Percentiles rank a stretch among this genome's conserved stretches.
Evolutionary conservation across 2,113 vertebrate genomes (phyloP).

Genomic region (Epinephelus cyanopodus): DNA sequence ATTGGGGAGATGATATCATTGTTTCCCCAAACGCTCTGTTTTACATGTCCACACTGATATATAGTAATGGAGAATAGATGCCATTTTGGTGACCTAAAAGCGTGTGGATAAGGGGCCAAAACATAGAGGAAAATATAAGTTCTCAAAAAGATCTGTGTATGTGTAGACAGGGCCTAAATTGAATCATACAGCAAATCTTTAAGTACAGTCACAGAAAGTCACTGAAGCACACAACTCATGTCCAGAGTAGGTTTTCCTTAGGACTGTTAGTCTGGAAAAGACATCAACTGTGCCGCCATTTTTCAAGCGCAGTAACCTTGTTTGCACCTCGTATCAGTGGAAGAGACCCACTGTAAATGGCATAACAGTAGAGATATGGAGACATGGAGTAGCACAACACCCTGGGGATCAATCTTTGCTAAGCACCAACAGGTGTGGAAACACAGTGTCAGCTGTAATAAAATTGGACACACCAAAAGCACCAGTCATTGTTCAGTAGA

Average conservation of each 20-base stretch:
- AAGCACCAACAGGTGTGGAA: not conserved
- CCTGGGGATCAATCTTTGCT: not conserved
- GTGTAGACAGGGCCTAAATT: not conserved
- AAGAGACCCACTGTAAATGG: not conserved
- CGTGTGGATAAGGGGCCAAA: too few relatives aligned
- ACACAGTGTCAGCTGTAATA: constrained; percentile 4
- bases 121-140: too few relatives aligned
- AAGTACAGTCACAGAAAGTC: not conserved
- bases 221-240: not conserved
- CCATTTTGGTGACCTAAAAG: too few relatives aligned
- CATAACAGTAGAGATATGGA: not conserved
- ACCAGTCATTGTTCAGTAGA: not conserved
- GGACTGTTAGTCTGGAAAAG: not conserved
- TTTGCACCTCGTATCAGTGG: not conserved
- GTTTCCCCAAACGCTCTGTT: too few relatives aligned
- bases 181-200: not conserved
- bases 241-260: too few relatives aligned
- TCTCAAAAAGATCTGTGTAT: too few relatives aligned
- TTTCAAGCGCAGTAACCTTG: not conserved
- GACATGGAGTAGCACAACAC: not conserved
- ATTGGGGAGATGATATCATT: too few relatives aligned
- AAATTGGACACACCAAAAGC: not conserved
- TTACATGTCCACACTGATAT: too few relatives aligned
- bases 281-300: too few relatives aligned
- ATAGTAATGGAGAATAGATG: too few relatives aligned